phyloP scores from a whole-genome alignment of 2,113 vertebrate species.

The Nothocercus julius region DNA sequence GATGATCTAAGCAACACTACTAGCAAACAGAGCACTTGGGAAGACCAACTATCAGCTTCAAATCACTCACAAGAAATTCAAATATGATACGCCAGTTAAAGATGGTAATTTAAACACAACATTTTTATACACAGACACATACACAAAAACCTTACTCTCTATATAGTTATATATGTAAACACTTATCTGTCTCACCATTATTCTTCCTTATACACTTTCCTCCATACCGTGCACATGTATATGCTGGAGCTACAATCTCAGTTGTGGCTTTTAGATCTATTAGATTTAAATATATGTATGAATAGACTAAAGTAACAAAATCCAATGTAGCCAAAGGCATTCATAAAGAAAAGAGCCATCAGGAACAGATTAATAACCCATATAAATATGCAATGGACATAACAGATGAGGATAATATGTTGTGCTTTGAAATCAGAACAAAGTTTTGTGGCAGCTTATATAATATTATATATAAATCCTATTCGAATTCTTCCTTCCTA shows the following conservation, averaged over 20 bases:
- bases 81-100: not conserved
- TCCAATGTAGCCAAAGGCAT: not conserved
- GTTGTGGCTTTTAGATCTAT: not conserved
- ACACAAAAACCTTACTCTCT: not conserved
- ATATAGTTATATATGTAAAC: too few species aligned
- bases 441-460: not conserved
- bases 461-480: not conserved
- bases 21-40: not conserved
- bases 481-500: not conserved
- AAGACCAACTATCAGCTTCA: not conserved
- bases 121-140: not conserved
- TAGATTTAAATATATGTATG: not conserved
- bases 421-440: not conserved
- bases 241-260: not conserved
- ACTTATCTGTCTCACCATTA: not conserved
- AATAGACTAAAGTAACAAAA: not conserved
- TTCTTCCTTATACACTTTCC: not conserved
- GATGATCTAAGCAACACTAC: not conserved
- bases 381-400: not conserved
- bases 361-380: not conserved
- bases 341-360: not conserved
- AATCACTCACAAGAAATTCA: not conserved
- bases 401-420: not conserved
- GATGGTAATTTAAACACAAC: not conserved
- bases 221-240: not conserved